Evolutionary conservation across 2,797 vertebrate species (phyloP), one percentile per base, ranked within the genome.

Genomic region (Pseudochaenichthys georgianus): DNA sequence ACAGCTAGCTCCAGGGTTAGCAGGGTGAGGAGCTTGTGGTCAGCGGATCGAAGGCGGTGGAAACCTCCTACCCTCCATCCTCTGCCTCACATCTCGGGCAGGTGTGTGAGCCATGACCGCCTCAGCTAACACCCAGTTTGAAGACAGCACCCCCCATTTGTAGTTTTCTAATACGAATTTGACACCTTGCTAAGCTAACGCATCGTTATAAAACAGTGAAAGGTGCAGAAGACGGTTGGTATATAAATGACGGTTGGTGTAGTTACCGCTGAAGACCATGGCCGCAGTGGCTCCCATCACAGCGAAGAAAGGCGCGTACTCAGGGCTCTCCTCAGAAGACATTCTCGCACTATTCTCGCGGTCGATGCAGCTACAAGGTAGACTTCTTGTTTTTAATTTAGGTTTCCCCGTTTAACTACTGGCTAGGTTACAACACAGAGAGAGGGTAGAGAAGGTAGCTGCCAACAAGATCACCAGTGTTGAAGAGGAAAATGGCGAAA

Each of bases 241-340:
- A 53, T 50, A 53, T 69, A 78, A 70, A 72, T 38, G 34, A 38
- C 7, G 60, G 78, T 48, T 67, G 72, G 15, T 74, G 68, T 86
- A 93, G 92, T 98, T 95, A 99, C 98, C 98, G 93, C 98, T 99
- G 91, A 99, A 99, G 76, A 98, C 93, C 97, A 99, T 99, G 93
- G 98, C 98, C 76, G 95, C 92, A 64, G 98, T 97, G 85, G 98
- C 98, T 93, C 98, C 98, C 95, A 99, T 97, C 92, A 99, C 97
- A 45, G 95, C 98, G 94, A 99, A 99, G 95, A 99, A 99, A 76
- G 97, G 84, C 76, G 97, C 95, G 91, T 99, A 99, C 85, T 97
- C 96, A 75, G 97, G 97, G 83, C 63, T 89, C 81, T 75, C 70
- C 51, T 86, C 87, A 64, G 93, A 73, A 54, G 93, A 96, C 95